Evolutionary conservation across 1,140 invertebrate genomes (phyloP).

Genomic region (Pseudachorutes palmiensis): DNA sequence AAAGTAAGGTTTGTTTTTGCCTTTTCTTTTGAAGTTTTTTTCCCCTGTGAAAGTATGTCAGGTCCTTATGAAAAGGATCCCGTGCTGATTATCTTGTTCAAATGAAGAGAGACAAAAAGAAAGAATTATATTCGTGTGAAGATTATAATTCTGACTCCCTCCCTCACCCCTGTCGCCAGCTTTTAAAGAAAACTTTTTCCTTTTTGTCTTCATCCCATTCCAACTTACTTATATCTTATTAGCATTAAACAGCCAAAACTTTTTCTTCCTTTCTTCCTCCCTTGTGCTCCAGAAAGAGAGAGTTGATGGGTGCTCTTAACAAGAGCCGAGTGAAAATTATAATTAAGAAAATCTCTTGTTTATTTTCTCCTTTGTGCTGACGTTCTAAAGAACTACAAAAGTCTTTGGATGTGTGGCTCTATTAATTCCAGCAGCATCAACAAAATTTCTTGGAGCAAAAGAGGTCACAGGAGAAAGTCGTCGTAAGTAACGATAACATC

Average conservation of each 20-base stretch:
- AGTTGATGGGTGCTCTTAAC: background rate
- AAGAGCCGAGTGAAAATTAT: constrained; percentile 8
- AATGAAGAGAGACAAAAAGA: constrained; percentile 1
- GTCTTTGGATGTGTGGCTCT: no score
- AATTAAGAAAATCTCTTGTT: constrained; percentile 6
- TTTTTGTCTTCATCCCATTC: constrained; percentile 12
- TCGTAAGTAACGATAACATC: background rate
- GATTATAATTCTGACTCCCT: background rate
- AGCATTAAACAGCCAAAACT: constrained; percentile 3
- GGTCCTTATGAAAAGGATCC: background rate
- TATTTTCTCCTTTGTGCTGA: background rate
- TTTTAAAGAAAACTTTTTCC: background rate
- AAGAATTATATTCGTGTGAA: constrained; percentile 2
- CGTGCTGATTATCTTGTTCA: background rate
- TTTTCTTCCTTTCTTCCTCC: background rate
- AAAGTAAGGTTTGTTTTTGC: background rate
- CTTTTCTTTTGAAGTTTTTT: background rate
- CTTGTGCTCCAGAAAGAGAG: background rate
- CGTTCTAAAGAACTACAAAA: no score
- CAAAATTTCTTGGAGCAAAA: no score
- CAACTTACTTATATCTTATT: background rate
- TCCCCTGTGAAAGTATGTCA: constrained; percentile 4
- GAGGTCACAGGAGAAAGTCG: background rate
- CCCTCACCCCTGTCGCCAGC: background rate
- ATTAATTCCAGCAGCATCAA: no score